Base-by-base conservation (phyloP, 2,797 vertebrate genomes). In the Thaleichthys pacificus region DNA sequence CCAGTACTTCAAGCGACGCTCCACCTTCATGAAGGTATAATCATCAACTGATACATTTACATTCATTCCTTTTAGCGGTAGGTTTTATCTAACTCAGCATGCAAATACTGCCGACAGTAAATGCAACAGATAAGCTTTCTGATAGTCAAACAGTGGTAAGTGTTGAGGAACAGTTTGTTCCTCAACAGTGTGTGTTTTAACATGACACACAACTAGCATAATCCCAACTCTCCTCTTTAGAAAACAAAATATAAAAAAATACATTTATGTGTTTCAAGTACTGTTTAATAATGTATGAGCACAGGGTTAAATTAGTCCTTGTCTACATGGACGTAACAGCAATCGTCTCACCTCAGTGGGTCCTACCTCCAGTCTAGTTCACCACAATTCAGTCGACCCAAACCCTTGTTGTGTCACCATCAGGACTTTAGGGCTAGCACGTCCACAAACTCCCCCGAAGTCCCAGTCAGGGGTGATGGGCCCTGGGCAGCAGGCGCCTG, bases 1-100 rank as follows among this genome's bases (percentile, higher is more conserved):
- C 0, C 94, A 86, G 75, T 95, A 95, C 85, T 96, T 94, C 69
- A 92, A 87, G 12, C 86, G 95, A 0, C 93, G 86, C 54, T 93
- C 95, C 64, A 93, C 69, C 72, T 95, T 93, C 78, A 92, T 95
- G 84, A 97, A 97, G 68, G 68, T 69, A 42, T 15, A 22, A 68
- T 35, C 19, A 17, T 5, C 5, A 28, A 38, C 51, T 28, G 49
- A 0, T 8, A 49, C n/a, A 38, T 15, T 66, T 3, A 47, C 17
- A 61, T 14, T 12, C 9, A 14, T 3, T 14, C 42, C 7, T 14
- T 47, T 47, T 42, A 8, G 32, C 1, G 32, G 32, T 6, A 35
- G 32, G 32, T 47, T 47, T 47, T 3, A 47, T 47, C 42, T 12
- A 47, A 47, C 12, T 14, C 42, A 14, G 14, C 42, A 47, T 47